Evolutionary conservation across 2,113 vertebrate species (phyloP), one percentile per base, ranked within the genome.

Genomic region (Percina caprodes): DNA sequence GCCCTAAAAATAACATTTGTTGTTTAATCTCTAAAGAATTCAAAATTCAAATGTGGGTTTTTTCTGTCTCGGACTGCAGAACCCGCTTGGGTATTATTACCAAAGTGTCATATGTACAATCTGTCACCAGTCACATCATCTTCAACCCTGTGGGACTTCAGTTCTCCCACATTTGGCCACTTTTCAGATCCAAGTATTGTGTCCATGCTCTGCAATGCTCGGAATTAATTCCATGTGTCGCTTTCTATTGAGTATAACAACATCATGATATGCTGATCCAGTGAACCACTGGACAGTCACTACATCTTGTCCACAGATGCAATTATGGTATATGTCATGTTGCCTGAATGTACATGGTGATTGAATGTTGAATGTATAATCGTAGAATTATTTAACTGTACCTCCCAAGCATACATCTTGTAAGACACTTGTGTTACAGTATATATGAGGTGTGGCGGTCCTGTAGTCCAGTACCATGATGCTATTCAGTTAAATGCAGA

Each of bases 121-220:
- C 68, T 82, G 58, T 77, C 83, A 62, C 58, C 74, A 23, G 66
- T 79, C 68, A 42, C 77, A 82, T 77, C 61, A 68, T 86, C 62
- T 54, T 58, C 35, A 60, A 72, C 74, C 76, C 79, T 56, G 67
- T 73, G 62, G 58, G 71, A 79, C 26, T 86, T 67, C 69, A 72
- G 48, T 82, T 71, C 65, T 80, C 76, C 66, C 79, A 79, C 74
- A 61, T 82, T 61, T 35, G 4, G 46, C 33, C 61, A 51, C 42
- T 48, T 80, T 46, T 58, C 48, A 60, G 71, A 56, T 66, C 56
- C 45, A 68, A 26, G 65, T 49, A 72, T 71, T 66, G 61, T 58
- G 9, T 63, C 54, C 24, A 8, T 69, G 21, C 67, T 78, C n/a
- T 45, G 30, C n/a, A 4, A 62, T 60, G 45, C 54, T 83, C 19